These are phyloP conservation scores for Marcusenius ussheri DNA, from an alignment of 2,113 vertebrate genomes.

Conservation along the genomic window DNA sequence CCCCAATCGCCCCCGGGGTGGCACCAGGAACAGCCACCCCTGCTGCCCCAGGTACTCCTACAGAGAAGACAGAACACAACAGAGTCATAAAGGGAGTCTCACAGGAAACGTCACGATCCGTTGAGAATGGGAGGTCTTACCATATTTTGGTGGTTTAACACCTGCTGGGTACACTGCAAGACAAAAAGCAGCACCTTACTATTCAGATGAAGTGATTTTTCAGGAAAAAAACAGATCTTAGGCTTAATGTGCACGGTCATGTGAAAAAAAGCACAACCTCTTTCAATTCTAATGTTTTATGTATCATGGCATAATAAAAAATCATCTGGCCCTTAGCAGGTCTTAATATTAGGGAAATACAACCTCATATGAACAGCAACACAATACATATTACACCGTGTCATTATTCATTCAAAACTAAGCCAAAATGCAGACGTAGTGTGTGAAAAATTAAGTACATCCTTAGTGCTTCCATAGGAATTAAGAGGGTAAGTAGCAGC, in stretches of 20 bases:
- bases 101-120: background rate
- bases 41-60: constrained; percentile 10
- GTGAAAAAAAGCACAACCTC: background rate
- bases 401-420: background rate
- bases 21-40: constrained; percentile 43
- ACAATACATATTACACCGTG: background rate
- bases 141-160: constrained; percentile 24
- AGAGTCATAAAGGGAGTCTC: background rate
- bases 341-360: background rate
- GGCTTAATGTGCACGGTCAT: background rate
- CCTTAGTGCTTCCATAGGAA: background rate
- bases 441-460: background rate
- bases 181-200: background rate
- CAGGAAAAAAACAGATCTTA: background rate
- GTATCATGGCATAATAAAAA: background rate
- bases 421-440: background rate
- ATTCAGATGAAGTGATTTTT: background rate
- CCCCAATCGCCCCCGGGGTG: constrained; percentile 39
- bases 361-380: background rate
- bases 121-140: constrained; percentile 8
- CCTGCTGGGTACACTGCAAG: constrained; percentile 2
- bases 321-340: background rate
- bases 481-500: background rate
- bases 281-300: background rate
- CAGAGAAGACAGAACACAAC: background rate